A percentile compares a stretch with the other conserved stretches of the same genome.
Evolutionary conservation across 2,888 invertebrate species (phyloP).

Genomic region (Deilephila elpenor): DNA sequence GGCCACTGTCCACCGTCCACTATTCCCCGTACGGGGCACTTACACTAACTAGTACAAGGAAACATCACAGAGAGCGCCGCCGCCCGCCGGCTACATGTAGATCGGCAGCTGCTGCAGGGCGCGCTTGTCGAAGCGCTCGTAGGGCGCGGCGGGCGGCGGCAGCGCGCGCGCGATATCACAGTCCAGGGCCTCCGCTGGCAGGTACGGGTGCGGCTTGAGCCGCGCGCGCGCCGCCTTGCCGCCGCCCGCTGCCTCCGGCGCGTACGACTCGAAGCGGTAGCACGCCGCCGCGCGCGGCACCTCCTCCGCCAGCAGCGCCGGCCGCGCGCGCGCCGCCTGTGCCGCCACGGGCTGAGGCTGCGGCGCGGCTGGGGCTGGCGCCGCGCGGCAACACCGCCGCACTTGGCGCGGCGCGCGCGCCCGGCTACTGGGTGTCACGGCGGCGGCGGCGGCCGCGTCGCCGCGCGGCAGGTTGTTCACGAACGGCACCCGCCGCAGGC

Average conservation of each 20-base stretch:
- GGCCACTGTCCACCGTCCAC: conserved; percentile 12
- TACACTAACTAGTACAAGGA: conserved; percentile 76
- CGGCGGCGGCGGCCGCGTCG: conserved; percentile 55
- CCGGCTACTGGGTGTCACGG: conserved; percentile 53
- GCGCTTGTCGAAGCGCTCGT: conserved; percentile 81
- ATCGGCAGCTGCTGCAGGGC: conserved; percentile 82
- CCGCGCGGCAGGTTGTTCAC: conserved; percentile 92
- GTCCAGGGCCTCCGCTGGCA: conserved; percentile 65
- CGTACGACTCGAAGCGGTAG: conserved; percentile 63
- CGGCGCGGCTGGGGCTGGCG: conserved; percentile 54
- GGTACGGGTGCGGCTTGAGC: conserved; percentile 67
- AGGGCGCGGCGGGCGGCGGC: conserved; percentile 69
- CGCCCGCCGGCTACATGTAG: conserved; percentile 76
- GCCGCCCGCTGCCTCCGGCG: conserved; percentile 49
- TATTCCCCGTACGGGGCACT: conserved; percentile 49
- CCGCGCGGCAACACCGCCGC: conserved; percentile 58
- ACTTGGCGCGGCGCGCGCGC: conserved; percentile 54
- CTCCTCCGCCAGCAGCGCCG: conserved; percentile 46
- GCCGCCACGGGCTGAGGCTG: conserved; percentile 59
- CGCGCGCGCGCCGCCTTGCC: conserved; percentile 52
- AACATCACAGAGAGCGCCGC: conserved; percentile 75
- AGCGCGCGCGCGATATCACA: conserved; percentile 78
- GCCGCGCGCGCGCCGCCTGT: conserved; percentile 50
- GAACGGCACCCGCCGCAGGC: conserved; percentile 92
- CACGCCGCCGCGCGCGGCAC: conserved; percentile 49